phyloP scores from a whole-genome alignment of 1,140 invertebrate genomes.

The Sarcophaga peregrina region DNA sequence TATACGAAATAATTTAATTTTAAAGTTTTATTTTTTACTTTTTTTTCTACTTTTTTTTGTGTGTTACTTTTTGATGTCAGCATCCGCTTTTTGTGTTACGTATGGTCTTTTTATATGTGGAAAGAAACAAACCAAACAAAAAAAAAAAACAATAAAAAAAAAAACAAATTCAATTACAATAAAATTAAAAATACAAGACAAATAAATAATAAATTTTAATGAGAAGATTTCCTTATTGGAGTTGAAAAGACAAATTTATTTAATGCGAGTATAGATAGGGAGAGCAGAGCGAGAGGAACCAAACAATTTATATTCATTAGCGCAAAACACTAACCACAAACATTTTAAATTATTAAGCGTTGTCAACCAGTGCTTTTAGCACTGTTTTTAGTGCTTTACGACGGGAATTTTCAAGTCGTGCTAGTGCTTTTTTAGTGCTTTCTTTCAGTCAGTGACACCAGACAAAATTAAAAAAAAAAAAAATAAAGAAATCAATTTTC shows the following conservation, averaged over 20 bases:
- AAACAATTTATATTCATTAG: constrained; percentile 37
- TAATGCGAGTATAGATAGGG: not conserved
- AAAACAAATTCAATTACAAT: not conserved
- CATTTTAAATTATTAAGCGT: too few species aligned
- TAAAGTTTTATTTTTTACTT: not conserved
- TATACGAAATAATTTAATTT: not conserved
- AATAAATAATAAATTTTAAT: constrained; percentile 34
- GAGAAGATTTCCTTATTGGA: constrained; percentile 40
- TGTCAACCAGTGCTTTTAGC: too few species aligned
- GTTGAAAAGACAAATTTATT: constrained; percentile 32
- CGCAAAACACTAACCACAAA: too few species aligned
- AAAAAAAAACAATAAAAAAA: not conserved
- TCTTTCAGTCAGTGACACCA: too few species aligned
- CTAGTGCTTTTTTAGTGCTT: too few species aligned
- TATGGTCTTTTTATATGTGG: not conserved
- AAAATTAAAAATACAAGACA: constrained; percentile 14
- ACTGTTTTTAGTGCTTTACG: too few species aligned
- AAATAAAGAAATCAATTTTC: too few species aligned
- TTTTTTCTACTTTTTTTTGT: constrained; percentile 15
- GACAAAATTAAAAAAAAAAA: too few species aligned
- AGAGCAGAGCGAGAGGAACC: constrained; percentile 34
- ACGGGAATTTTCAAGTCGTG: too few species aligned
- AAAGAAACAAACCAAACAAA: not conserved
- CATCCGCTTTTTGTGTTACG: constrained; percentile 20
- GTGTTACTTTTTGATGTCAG: constrained; percentile 27